A percentile compares a stretch with the other conserved stretches of the same genome.
These are phyloP conservation scores for Hemichromis elongatus DNA, from an alignment of 2,113 vertebrate genomes.

Conservation along the genomic window DNA sequence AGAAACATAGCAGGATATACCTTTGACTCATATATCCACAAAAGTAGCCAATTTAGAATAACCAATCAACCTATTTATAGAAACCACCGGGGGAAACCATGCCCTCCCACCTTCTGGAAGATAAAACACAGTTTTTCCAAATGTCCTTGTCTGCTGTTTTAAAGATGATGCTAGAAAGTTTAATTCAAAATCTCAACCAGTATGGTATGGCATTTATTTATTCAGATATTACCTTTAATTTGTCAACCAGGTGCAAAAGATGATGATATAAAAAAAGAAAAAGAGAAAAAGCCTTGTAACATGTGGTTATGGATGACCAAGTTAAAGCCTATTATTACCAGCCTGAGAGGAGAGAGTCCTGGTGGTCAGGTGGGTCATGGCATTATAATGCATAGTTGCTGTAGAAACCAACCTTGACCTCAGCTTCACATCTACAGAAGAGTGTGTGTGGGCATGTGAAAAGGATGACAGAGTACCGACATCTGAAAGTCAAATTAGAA, in stretches of 20 bases:
- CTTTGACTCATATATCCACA: background rate
- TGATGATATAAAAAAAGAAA: background rate
- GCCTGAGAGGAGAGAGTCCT: background rate
- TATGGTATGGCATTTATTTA: too few species aligned
- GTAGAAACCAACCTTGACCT: constrained; percentile 54
- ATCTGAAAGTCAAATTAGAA: constrained; percentile 65
- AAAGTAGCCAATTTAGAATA: background rate
- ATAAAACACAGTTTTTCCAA: background rate
- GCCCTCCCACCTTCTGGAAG: background rate
- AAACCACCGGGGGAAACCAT: background rate
- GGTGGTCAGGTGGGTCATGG: constrained; percentile 29
- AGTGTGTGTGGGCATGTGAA: constrained; percentile 36
- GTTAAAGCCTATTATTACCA: background rate
- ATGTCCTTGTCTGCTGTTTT: background rate
- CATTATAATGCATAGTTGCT: constrained; percentile 44
- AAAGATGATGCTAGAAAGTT: background rate
- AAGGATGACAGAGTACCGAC: constrained; percentile 32
- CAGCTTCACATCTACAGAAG: constrained; percentile 30
- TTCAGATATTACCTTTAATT: background rate
- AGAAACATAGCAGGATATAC: too few species aligned
- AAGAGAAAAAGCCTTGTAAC: background rate
- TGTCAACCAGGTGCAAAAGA: background rate
- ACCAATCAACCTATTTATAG: background rate
- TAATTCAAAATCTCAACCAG: too few species aligned
- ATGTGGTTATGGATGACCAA: background rate